These are phyloP conservation scores for Polypterus senegalus DNA, from an alignment of 2,113 vertebrate species.

Conservation along the genomic window DNA sequence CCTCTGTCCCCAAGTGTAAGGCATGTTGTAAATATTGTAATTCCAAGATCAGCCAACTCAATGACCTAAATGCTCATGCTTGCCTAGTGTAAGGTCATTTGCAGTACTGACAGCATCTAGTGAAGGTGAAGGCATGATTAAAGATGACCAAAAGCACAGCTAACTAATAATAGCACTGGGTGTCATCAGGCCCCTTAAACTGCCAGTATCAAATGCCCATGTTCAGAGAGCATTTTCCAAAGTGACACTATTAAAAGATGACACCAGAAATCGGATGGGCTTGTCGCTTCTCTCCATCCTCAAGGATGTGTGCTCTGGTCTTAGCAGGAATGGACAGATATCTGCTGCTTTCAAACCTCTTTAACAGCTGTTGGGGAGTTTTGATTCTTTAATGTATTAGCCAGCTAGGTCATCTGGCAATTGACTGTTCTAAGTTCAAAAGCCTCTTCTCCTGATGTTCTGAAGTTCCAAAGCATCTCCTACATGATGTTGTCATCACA, in stretches of 20 bases:
- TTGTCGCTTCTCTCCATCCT: conserved; percentile 8
- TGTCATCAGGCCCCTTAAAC: conserved; percentile 8
- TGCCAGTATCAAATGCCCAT: conserved; percentile 14
- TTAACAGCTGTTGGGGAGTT: conserved; percentile 10
- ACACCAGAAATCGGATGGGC: conserved; percentile 15
- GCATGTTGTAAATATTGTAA: no score
- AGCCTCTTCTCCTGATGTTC: no score
- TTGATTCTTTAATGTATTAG: conserved; percentile 13
- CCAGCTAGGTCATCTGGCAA: not conserved
- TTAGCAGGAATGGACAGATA: conserved; percentile 11
- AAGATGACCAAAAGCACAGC: no score
- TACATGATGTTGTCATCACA: no score
- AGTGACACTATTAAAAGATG: conserved; percentile 14
- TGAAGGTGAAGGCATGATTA: no score
- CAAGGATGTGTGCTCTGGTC: conserved; percentile 6
- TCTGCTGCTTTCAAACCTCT: conserved; percentile 16
- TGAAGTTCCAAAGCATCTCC: no score
- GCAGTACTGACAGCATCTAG: no score
- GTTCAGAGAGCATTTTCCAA: conserved; percentile 20
- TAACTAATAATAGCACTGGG: conserved; percentile 3
- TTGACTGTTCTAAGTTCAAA: no score
- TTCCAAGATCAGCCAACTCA: no score
- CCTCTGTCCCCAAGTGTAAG: no score
- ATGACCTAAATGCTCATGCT: no score
- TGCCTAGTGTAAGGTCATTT: no score